A percentile compares a stretch with the other conserved stretches of the same genome.
Evolutionary conservation across 2,888 invertebrate species (phyloP).

Genomic region (Caenorhabditis wallacei): DNA sequence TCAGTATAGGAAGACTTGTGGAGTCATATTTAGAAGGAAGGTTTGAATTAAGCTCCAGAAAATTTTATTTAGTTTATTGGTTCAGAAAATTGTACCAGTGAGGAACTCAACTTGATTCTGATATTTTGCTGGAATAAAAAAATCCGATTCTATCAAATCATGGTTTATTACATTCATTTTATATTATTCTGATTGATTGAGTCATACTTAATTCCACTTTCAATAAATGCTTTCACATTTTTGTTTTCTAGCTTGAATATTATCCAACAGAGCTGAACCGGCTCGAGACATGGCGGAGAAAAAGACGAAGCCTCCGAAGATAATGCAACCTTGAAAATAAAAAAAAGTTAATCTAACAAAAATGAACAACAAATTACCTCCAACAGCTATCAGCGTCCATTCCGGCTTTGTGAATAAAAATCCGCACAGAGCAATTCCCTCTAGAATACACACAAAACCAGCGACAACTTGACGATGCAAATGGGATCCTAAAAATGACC

Average conservation of each 20-base stretch:
- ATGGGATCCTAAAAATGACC: slow-evolving; percentile 77
- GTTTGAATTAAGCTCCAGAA: not conserved
- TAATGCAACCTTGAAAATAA: no score
- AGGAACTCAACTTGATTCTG: no score
- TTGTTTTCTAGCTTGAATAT: not conserved
- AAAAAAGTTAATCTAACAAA: not conserved
- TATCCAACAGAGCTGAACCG: not conserved
- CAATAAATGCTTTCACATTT: not conserved
- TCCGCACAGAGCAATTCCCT: slow-evolving; percentile 71
- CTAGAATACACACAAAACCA: slow-evolving; percentile 74
- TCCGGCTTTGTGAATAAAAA: slow-evolving; percentile 69
- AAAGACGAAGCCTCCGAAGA: not conserved
- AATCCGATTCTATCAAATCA: no score
- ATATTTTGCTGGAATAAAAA: no score
- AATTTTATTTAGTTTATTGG: no score
- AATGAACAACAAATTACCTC: not conserved
- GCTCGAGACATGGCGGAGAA: not conserved
- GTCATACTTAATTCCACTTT: no score
- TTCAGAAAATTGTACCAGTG: not conserved
- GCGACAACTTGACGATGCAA: slow-evolving; percentile 77
- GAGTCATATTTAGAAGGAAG: not conserved
- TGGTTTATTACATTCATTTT: no score
- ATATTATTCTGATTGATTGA: no score
- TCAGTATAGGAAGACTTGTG: slow-evolving; percentile 17
- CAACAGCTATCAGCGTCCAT: slow-evolving; percentile 50